Conservation (phyloP, 1,140 invertebrate species). For the Zaprionus tsacasi region DNA sequence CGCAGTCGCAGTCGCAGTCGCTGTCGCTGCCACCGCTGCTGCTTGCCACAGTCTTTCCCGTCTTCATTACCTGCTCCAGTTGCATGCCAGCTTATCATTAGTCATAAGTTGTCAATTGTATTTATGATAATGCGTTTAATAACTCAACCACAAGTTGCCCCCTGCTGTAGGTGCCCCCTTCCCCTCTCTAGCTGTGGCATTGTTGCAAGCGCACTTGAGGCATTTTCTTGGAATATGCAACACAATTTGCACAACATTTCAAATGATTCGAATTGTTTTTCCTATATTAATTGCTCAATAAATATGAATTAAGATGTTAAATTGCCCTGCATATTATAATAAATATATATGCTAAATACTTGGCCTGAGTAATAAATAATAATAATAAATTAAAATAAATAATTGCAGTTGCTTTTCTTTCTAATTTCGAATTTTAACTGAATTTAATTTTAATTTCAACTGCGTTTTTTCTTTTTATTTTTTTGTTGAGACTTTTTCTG, state of each 20-base stretch:
- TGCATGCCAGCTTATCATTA: conserved; percentile 82
- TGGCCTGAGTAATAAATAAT: not conserved
- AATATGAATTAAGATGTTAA: not conserved
- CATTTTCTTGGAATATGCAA: conserved; percentile 40
- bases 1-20: not conserved
- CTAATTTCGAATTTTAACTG: no score
- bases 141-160: conserved; percentile 70
- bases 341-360: not conserved
- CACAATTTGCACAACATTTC: conserved; percentile 19
- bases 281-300: conserved; percentile 47
- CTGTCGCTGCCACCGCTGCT: not conserved
- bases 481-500: not conserved
- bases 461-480: not conserved
- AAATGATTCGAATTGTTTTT: conserved; percentile 37
- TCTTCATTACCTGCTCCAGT: conserved; percentile 46
- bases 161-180: no score
- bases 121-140: conserved; percentile 83
- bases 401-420: not conserved
- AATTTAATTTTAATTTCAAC: not conserved
- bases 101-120: conserved; percentile 82
- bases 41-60: conserved; percentile 21
- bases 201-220: conserved; percentile 32
- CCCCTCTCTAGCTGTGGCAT: conserved; percentile 10
- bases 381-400: not conserved
- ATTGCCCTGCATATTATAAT: not conserved